Conservation (phyloP, 2,797 vertebrate species). For the Hemitrygon akajei region DNA sequence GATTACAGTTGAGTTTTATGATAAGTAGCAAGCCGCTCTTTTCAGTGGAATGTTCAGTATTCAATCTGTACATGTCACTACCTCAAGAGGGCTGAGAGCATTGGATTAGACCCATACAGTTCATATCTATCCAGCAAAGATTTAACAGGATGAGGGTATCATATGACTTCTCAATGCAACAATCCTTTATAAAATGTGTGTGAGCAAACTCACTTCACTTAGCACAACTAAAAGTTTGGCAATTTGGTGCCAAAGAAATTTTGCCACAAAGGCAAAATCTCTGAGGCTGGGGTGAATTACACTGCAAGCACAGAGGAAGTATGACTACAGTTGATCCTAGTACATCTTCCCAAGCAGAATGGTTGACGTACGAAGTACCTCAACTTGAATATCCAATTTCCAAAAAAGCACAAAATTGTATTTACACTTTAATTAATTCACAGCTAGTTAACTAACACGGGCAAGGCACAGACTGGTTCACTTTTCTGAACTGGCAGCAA, state of each 20-base stretch:
- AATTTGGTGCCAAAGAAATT: neutral
- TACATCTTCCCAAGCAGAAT: neutral
- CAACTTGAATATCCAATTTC: too few species aligned
- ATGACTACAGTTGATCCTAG: neutral
- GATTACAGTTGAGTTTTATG: conserved; percentile 1
- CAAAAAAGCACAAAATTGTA: neutral
- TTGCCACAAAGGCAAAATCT: neutral
- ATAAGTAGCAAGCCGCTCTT: neutral
- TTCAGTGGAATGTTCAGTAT: neutral
- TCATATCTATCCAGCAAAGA: neutral
- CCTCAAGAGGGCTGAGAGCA: neutral
- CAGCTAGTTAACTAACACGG: neutral
- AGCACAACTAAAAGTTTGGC: neutral
- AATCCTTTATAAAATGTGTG: neutral
- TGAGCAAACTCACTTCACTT: neutral
- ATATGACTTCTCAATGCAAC: neutral
- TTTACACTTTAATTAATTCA: neutral
- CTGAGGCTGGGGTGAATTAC: neutral
- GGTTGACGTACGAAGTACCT: neutral
- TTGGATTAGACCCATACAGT: neutral
- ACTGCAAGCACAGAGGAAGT: neutral
- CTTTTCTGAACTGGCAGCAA: neutral
- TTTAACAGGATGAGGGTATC: neutral
- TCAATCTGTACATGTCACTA: neutral
- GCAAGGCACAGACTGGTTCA: too few species aligned